phyloP scores from a whole-genome alignment of 2,888 invertebrate genomes.

The Drosophila subsilvestris region DNA sequence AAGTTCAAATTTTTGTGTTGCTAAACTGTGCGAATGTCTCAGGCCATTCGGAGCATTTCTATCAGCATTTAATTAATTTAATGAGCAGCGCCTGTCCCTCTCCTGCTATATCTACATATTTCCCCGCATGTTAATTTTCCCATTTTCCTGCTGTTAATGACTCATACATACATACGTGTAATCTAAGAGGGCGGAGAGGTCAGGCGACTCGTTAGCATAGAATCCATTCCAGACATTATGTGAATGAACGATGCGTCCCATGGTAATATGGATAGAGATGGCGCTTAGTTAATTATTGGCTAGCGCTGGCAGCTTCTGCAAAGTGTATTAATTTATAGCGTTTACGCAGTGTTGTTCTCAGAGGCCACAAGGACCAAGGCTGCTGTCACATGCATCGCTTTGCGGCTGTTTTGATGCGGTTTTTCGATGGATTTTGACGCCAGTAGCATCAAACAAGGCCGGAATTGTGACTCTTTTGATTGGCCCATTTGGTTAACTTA shows the following conservation, averaged over 20 bases:
- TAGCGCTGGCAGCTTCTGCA: constrained; percentile 45
- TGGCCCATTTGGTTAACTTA: not conserved
- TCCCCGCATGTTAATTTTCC: constrained; percentile 4
- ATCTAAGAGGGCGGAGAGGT: not conserved
- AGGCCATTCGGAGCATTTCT: constrained; percentile 1
- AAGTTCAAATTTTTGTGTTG: constrained; percentile 43
- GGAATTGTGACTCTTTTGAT: not conserved
- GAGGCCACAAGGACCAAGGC: constrained; percentile 36
- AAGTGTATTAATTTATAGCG: constrained; percentile 67
- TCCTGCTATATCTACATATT: constrained; percentile 2
- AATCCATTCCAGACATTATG: constrained; percentile 41
- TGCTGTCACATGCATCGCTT: constrained; percentile 46
- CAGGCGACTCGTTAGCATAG: constrained; percentile 56
- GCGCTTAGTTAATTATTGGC: constrained; percentile 70
- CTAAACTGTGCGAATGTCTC: constrained; percentile 53
- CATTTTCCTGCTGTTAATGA: constrained; percentile 43
- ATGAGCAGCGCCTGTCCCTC: constrained; percentile 60
- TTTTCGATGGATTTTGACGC: not conserved
- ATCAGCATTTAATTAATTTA: constrained; percentile 71
- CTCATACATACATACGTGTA: constrained; percentile 29
- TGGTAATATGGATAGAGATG: constrained; percentile 29
- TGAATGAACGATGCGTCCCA: constrained; percentile 33
- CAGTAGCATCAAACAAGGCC: not conserved
- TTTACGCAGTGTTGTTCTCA: constrained; percentile 39
- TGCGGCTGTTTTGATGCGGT: constrained; percentile 10